A percentile compares a stretch with the other conserved stretches of the same genome.
Evolutionary conservation across 2,113 vertebrate species (phyloP).

Genomic region (Raja brachyura): DNA sequence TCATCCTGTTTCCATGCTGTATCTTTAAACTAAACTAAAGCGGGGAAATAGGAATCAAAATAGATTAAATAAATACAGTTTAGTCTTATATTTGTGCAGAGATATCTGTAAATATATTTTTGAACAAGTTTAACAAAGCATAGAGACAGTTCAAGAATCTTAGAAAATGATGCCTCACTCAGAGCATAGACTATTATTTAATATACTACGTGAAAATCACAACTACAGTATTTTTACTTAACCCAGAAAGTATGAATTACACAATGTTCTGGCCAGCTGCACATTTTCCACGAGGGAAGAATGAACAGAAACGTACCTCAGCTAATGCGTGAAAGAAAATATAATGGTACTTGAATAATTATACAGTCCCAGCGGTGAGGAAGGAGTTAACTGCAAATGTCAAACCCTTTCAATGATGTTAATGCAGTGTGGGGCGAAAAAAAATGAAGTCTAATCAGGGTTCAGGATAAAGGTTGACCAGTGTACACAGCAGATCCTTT

Average conservation of each 20-base stretch:
- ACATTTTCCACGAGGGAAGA: background rate
- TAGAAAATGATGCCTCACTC: background rate
- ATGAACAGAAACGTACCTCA: background rate
- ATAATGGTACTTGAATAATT: background rate
- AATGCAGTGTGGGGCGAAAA: background rate
- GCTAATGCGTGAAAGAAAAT: background rate
- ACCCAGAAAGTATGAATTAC: background rate
- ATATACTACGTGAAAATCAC: background rate
- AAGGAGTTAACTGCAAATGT: slow-evolving; percentile 37
- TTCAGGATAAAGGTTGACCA: slow-evolving; percentile 36
- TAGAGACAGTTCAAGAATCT: too few relatives aligned
- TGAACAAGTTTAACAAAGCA: background rate
- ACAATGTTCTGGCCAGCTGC: background rate
- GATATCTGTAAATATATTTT: background rate
- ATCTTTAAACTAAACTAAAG: too few relatives aligned
- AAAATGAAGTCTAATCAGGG: slow-evolving; percentile 31
- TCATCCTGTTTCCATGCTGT: too few relatives aligned
- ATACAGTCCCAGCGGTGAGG: too few relatives aligned
- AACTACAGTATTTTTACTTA: slow-evolving; percentile 4
- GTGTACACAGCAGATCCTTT: slow-evolving; percentile 33
- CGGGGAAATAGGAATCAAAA: background rate
- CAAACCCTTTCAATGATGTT: slow-evolving; percentile 10
- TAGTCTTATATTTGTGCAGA: background rate
- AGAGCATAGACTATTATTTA: background rate
- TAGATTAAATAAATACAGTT: background rate